Evolutionary conservation across 2,888 invertebrate species (phyloP).

Genomic region (Rhyacophila evoluta): DNA sequence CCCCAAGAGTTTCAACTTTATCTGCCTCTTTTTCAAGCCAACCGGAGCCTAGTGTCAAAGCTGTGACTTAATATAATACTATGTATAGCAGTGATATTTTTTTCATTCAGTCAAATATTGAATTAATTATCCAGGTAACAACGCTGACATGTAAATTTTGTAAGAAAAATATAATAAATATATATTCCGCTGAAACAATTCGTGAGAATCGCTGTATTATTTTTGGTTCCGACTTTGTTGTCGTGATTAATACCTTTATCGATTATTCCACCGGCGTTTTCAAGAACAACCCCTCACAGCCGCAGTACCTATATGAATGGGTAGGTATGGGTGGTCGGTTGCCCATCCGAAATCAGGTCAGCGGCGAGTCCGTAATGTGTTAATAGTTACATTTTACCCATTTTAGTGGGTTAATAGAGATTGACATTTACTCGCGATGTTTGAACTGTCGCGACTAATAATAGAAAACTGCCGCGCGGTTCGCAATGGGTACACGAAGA

Average conservation of each 20-base stretch:
- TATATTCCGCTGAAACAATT: no score
- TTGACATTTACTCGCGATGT: constrained; percentile 29
- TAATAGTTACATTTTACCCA: constrained; percentile 9
- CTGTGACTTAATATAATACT: no score
- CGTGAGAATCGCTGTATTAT: no score
- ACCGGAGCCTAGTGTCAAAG: no score
- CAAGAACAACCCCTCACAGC: background rate
- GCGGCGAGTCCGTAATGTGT: background rate
- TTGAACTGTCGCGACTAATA: constrained; percentile 27
- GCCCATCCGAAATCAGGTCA: constrained; percentile 2
- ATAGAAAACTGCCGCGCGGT: background rate
- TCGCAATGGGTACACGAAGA: background rate
- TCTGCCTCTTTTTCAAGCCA: no score
- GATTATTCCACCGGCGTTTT: background rate
- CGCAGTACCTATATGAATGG: background rate
- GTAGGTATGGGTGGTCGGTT: background rate
- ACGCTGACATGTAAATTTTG: no score
- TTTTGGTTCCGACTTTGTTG: background rate
- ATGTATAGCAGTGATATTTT: no score
- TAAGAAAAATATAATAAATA: background rate
- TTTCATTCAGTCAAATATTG: no score
- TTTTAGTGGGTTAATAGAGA: constrained; percentile 25
- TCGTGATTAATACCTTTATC: background rate
- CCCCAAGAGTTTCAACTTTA: no score
- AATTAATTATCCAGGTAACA: no score